Evolutionary conservation across 2,888 invertebrate species (phyloP).

Genomic region (Sicus ferrugineus): DNA sequence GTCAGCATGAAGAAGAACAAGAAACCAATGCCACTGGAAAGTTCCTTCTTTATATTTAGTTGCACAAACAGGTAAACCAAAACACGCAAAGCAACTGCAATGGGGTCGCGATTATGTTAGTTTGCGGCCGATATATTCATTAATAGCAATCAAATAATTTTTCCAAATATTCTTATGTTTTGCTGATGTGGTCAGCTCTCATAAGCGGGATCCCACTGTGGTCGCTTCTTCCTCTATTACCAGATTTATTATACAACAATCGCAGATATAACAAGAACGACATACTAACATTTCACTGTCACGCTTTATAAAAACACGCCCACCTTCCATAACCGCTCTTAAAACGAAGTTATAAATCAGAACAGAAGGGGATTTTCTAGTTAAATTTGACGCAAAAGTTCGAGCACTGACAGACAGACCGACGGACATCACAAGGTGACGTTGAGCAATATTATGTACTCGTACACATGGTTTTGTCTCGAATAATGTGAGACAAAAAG

Average conservation of each 20-base stretch:
- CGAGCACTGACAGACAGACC: no score
- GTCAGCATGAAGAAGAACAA: constrained; percentile 83
- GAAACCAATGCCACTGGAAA: constrained; percentile 90
- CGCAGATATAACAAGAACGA: no score
- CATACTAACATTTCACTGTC: neutral
- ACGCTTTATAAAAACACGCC: no score
- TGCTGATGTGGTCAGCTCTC: neutral
- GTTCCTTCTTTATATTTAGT: constrained; percentile 93
- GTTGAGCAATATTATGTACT: no score
- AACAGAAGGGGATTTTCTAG: no score
- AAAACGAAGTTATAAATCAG: no score
- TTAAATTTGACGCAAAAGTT: no score
- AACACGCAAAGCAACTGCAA: neutral
- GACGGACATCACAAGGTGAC: no score
- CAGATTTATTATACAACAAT: no score
- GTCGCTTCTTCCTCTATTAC: neutral
- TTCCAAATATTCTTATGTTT: neutral
- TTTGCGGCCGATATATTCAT: neutral
- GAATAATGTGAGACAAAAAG: no score
- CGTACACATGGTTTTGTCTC: no score
- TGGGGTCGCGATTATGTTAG: neutral
- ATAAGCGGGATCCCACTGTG: neutral
- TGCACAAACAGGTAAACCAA: constrained; percentile 86
- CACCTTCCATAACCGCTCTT: no score
- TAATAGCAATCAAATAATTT: neutral